These are phyloP conservation scores for Mayetiola destructor DNA, from an alignment of 2,888 invertebrate species.

Conservation along the genomic window DNA sequence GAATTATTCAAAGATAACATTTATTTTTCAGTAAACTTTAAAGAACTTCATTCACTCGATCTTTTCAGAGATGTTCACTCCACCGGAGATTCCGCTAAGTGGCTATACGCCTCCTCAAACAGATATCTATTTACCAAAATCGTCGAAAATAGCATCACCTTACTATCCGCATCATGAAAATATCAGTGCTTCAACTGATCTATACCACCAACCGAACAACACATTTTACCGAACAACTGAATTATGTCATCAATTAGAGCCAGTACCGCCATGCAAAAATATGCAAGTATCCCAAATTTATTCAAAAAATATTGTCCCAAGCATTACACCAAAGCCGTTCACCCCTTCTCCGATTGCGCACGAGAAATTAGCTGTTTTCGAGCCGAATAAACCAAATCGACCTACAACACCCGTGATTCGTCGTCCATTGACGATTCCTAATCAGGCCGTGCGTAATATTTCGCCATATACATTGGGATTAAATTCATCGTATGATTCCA, in stretches of 20 bases:
- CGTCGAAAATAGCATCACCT: constrained; percentile 36
- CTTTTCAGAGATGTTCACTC: constrained; percentile 34
- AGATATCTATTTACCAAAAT: constrained; percentile 25
- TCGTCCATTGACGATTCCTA: constrained; percentile 18
- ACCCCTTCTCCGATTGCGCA: constrained; percentile 30
- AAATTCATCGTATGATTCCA: not conserved
- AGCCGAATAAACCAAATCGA: constrained; percentile 19
- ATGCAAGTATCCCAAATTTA: not conserved
- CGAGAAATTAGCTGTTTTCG: constrained; percentile 31
- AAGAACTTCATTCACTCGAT: too few relatives aligned
- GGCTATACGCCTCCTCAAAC: constrained; percentile 31
- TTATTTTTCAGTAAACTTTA: too few relatives aligned
- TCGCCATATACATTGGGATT: constrained; percentile 25
- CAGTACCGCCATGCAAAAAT: not conserved
- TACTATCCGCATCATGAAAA: not conserved
- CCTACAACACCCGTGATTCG: constrained; percentile 6
- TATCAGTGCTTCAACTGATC: constrained; percentile 25
- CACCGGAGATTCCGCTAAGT: constrained; percentile 31
- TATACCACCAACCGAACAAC: constrained; percentile 16
- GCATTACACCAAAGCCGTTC: constrained; percentile 21
- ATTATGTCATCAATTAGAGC: constrained; percentile 19
- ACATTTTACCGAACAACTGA: too few relatives aligned
- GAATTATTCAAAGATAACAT: too few relatives aligned
- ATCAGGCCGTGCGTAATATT: constrained; percentile 23
- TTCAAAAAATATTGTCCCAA: constrained; percentile 2